Conservation (phyloP, 2,888 invertebrate species). For the Homarus gammarus region DNA sequence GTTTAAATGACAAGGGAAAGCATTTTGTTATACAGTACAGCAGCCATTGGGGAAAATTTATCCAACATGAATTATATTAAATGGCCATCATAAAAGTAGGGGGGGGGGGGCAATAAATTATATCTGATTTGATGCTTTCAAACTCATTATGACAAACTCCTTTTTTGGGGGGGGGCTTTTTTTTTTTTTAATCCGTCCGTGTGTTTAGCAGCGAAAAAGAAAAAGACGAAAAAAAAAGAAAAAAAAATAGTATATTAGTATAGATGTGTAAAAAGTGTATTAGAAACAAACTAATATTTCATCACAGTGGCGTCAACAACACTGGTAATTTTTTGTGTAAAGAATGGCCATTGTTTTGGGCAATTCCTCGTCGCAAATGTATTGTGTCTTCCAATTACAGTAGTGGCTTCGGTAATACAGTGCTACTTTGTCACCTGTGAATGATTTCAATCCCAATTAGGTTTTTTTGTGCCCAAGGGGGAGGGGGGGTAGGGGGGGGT, state of each 20-base stretch:
- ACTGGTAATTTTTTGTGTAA: slow-evolving; percentile 16
- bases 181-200: neutral
- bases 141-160: slow-evolving; percentile 8
- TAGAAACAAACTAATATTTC: slow-evolving; percentile 28
- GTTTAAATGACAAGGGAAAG: too few relatives aligned
- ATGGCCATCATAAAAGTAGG: neutral
- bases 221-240: too few relatives aligned
- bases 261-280: slow-evolving; percentile 25
- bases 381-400: slow-evolving; percentile 52
- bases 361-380: slow-evolving; percentile 35
- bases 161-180: too few relatives aligned
- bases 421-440: slow-evolving; percentile 43
- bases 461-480: slow-evolving; percentile 23
- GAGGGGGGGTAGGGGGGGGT: too few relatives aligned
- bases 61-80: neutral
- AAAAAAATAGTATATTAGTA: too few relatives aligned
- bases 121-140: slow-evolving; percentile 38
- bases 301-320: neutral
- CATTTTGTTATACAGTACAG: too few relatives aligned
- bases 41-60: neutral
- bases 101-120: neutral
- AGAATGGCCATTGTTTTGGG: slow-evolving; percentile 28
- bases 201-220: too few relatives aligned
- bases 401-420: slow-evolving; percentile 12
- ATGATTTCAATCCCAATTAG: slow-evolving; percentile 47